phyloP scores from a whole-genome alignment of 2,888 invertebrate genomes.

The Chironomus riparius region DNA sequence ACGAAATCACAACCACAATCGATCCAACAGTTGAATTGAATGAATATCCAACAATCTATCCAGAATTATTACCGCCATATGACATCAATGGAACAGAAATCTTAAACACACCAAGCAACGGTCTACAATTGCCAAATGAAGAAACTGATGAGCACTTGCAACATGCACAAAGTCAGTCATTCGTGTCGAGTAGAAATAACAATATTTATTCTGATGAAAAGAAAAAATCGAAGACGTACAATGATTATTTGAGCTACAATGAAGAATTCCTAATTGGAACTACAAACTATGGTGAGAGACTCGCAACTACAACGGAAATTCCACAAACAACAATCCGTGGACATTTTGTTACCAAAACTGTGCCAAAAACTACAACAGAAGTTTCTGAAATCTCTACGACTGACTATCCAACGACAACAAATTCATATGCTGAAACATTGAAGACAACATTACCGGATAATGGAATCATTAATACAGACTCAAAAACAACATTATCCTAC shows the following conservation, averaged over 20 bases:
- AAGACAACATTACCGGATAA: conserved; percentile 22
- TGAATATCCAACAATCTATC: conserved; percentile 25
- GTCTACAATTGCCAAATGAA: conserved; percentile 40
- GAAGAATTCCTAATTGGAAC: conserved; percentile 9
- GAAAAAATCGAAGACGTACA: conserved; percentile 28
- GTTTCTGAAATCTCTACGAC: conserved; percentile 32
- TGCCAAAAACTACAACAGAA: conserved; percentile 28
- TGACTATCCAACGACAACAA: conserved; percentile 36
- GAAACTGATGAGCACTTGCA: conserved; percentile 57
- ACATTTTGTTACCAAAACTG: conserved; percentile 29
- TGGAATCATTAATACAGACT: conserved; percentile 32
- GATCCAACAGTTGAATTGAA: conserved; percentile 1
- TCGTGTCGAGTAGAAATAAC: conserved; percentile 49
- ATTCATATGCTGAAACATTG: conserved; percentile 31
- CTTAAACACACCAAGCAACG: conserved; percentile 37
- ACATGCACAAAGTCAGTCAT: conserved; percentile 61
- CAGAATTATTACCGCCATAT: conserved; percentile 32
- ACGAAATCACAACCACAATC: conserved; percentile 34
- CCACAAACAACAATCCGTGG: conserved; percentile 26
- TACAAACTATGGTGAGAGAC: conserved; percentile 17
- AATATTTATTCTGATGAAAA: conserved; percentile 12
- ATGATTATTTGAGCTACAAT: conserved; percentile 28
- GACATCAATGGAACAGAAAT: conserved; percentile 27
- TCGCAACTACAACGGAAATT: conserved; percentile 10
- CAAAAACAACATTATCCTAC: conserved; percentile 45